A percentile compares a stretch with the other conserved stretches of the same genome.
Conservation (phyloP, 2,888 invertebrate species). For the Ceraclea dissimilis region DNA sequence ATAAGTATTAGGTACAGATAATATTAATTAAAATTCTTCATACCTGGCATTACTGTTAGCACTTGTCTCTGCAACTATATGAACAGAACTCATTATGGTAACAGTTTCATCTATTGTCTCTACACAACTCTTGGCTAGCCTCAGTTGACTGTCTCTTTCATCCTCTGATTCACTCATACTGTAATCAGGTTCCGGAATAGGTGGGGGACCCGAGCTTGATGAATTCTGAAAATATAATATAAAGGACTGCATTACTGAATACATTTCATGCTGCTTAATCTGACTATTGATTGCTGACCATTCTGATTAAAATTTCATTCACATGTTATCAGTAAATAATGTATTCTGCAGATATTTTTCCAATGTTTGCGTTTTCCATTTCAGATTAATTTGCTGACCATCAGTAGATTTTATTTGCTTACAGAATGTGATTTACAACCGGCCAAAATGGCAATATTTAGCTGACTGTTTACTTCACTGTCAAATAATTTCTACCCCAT, state of each 20-base stretch:
- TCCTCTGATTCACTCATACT: slow-evolving; percentile 82
- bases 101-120: slow-evolving; percentile 42
- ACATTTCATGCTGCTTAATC: too few species aligned
- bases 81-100: slow-evolving; percentile 32
- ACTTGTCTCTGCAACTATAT: slow-evolving; percentile 54
- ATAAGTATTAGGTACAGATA: background rate
- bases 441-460: too few species aligned
- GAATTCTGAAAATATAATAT: slow-evolving; percentile 36
- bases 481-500: too few species aligned
- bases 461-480: too few species aligned
- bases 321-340: background rate
- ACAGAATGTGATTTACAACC: too few species aligned
- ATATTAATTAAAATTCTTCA: slow-evolving; percentile 22
- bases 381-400: too few species aligned
- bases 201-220: slow-evolving; percentile 50
- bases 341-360: too few species aligned
- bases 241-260: background rate
- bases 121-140: slow-evolving; percentile 49
- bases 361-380: too few species aligned
- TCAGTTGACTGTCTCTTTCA: slow-evolving; percentile 47
- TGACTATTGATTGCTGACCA: too few species aligned
- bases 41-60: slow-evolving; percentile 69
- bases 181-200: slow-evolving; percentile 90
- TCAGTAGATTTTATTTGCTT: too few species aligned
- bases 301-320: background rate